Conservation (phyloP, 2,888 invertebrate species). For the Paralinhomoeus sp. region DNA sequence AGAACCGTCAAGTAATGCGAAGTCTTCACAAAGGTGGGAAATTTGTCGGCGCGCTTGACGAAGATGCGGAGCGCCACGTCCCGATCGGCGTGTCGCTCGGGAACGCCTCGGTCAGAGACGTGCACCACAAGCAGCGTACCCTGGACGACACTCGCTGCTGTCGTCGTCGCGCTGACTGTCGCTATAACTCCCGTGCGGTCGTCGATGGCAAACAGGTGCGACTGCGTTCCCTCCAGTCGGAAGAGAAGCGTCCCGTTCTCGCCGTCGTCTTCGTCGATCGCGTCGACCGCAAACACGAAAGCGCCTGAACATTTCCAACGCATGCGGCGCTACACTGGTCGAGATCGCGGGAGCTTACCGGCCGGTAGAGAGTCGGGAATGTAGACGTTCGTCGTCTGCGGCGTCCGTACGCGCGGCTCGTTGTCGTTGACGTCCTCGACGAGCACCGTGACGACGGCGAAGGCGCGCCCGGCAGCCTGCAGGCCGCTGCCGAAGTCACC, state of each 20-base stretch:
- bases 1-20: too few relatives aligned
- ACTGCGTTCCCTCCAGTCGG: conserved; percentile 23
- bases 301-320: conserved; percentile 1
- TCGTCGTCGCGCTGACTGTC: too few relatives aligned
- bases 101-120: too few relatives aligned
- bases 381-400: conserved; percentile 62
- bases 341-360: background rate
- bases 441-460: conserved; percentile 35
- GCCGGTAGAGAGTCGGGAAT: conserved; percentile 48
- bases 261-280: conserved; percentile 23
- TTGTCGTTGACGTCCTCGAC: conserved; percentile 81
- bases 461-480: background rate
- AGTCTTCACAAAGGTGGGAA: background rate
- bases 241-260: conserved; percentile 21
- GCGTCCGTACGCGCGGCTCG: conserved; percentile 69
- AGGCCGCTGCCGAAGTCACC: too few relatives aligned
- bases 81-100: background rate
- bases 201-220: conserved; percentile 22
- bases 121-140: too few relatives aligned
- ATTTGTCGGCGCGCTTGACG: background rate
- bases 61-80: background rate
- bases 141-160: too few relatives aligned
- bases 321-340: background rate
- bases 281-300: conserved; percentile 19
- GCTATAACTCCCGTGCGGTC: conserved; percentile 13